Percentiles rank a stretch among this genome's conserved stretches.
These are phyloP conservation scores for Rhinogobius similis DNA, from an alignment of 2,113 vertebrate genomes.

Conservation along the genomic window DNA sequence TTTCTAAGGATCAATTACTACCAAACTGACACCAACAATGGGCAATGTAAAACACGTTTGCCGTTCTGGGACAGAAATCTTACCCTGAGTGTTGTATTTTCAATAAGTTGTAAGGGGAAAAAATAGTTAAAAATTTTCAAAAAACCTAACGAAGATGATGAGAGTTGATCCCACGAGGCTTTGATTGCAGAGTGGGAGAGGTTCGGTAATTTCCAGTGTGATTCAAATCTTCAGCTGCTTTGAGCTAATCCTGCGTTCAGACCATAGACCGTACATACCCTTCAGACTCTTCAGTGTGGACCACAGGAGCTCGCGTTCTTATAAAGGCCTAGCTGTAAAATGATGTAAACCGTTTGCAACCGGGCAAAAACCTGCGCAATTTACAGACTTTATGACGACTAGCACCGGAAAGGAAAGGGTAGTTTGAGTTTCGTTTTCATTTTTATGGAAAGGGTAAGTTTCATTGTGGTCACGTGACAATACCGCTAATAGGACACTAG, in stretches of 20 bases:
- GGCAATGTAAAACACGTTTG: too few relatives aligned
- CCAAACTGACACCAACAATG: too few relatives aligned
- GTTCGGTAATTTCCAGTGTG: neutral
- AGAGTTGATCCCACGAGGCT: neutral
- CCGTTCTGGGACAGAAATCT: neutral
- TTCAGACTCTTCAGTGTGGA: neutral
- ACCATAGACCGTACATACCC: too few relatives aligned
- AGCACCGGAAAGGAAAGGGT: neutral
- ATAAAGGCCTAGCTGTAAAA: neutral
- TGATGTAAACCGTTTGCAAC: neutral
- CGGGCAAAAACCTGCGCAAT: neutral
- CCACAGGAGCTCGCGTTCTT: neutral
- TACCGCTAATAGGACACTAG: too few relatives aligned
- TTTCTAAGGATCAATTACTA: too few relatives aligned
- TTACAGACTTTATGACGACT: neutral
- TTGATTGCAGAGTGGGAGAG: neutral
- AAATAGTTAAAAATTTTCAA: neutral
- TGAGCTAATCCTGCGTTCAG: neutral
- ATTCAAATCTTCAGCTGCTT: neutral
- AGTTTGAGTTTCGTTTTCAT: constrained; percentile 70
- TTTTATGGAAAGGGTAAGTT: constrained; percentile 46
- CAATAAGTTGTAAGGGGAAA: neutral
- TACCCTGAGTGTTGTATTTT: neutral
- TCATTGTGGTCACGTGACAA: constrained; percentile 53
- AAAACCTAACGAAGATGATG: neutral